Percentiles rank a stretch among this genome's conserved stretches.
These are phyloP conservation scores for Scaeva pyrastri DNA, from an alignment of 2,888 invertebrate genomes.

Conservation along the genomic window DNA sequence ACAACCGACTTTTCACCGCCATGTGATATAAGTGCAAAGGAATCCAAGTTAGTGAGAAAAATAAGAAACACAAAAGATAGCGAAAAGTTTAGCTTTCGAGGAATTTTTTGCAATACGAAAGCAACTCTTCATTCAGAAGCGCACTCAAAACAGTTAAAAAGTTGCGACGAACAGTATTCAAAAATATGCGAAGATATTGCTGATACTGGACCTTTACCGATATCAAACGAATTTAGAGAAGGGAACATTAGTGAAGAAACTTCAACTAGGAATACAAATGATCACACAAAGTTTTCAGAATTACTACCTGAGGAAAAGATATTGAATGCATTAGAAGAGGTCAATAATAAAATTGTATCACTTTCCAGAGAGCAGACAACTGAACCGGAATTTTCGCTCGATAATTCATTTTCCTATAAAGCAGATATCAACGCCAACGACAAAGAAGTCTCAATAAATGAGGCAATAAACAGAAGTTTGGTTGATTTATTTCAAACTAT, in stretches of 20 bases:
- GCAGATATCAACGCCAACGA: slow-evolving; percentile 81
- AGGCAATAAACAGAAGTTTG: slow-evolving; percentile 82
- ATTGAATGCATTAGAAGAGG: slow-evolving; percentile 80
- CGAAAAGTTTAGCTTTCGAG: slow-evolving; percentile 81
- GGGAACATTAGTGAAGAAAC: background rate
- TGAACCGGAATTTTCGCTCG: slow-evolving; percentile 84
- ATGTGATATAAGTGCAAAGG: background rate
- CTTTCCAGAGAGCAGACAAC: slow-evolving; percentile 76
- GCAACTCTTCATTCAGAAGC: background rate
- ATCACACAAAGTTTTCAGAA: background rate
- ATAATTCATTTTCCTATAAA: slow-evolving; percentile 88
- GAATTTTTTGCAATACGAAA: slow-evolving; percentile 74
- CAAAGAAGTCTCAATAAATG: slow-evolving; percentile 78
- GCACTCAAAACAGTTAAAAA: background rate
- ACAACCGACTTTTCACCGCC: background rate
- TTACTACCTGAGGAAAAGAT: slow-evolving; percentile 76
- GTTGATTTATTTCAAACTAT: slow-evolving; percentile 69
- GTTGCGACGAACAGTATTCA: background rate
- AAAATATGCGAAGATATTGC: background rate
- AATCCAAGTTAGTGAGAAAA: slow-evolving; percentile 26
- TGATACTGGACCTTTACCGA: background rate
- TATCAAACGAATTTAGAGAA: background rate
- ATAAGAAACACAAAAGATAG: slow-evolving; percentile 81
- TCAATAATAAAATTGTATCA: slow-evolving; percentile 81
- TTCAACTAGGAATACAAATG: background rate